A percentile compares a stretch with the other conserved stretches of the same genome.
phyloP scores from a whole-genome alignment of 2,113 vertebrate genomes.

The Cebidichthys violaceus region DNA sequence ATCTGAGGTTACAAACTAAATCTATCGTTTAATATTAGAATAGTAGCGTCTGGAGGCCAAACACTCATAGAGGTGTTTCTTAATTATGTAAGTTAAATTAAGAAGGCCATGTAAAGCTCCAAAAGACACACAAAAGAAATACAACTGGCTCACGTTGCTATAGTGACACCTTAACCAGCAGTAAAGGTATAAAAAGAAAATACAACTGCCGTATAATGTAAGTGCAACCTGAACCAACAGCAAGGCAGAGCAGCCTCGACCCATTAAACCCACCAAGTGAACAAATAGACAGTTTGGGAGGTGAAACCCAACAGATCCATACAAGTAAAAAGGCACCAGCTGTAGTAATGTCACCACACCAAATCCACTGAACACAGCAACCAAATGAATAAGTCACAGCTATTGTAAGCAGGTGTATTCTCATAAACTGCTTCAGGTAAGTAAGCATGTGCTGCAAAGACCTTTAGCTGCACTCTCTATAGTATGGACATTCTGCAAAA shows the following conservation, averaged over 20 bases:
- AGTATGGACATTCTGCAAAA: background rate
- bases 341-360: background rate
- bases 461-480: background rate
- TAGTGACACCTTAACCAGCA: background rate
- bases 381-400: slow-evolving; percentile 9
- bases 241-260: background rate
- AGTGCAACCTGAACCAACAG: background rate
- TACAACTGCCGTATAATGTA: background rate
- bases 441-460: background rate
- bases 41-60: background rate
- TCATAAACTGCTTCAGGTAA: slow-evolving; percentile 7
- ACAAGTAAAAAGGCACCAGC: slow-evolving; percentile 5
- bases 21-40: background rate
- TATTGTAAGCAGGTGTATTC: slow-evolving; percentile 4
- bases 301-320: background rate
- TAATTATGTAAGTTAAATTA: background rate
- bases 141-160: background rate
- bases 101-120: background rate
- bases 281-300: slow-evolving; percentile 1
- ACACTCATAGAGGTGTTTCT: background rate
- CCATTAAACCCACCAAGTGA: slow-evolving; percentile 7
- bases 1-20: slow-evolving; percentile 1
- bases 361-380: slow-evolving; percentile 2
- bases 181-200: background rate
- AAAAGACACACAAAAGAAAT: slow-evolving; percentile 17